Percentiles rank a stretch among this genome's conserved stretches.
These are phyloP conservation scores for Phainopepla nitens DNA, from an alignment of 2,113 vertebrate genomes.

Conservation along the genomic window DNA sequence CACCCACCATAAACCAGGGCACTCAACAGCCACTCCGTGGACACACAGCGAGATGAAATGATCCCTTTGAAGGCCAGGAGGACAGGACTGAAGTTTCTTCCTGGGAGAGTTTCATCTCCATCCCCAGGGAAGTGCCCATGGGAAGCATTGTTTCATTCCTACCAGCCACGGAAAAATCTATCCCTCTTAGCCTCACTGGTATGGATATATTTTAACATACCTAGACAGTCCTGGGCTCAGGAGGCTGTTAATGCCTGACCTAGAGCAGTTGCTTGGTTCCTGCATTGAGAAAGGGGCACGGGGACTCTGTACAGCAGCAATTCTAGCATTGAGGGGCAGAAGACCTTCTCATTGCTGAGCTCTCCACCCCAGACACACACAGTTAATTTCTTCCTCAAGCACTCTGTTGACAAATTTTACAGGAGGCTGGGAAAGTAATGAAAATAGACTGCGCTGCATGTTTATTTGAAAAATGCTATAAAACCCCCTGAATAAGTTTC, in stretches of 20 bases:
- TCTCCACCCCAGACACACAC: background rate
- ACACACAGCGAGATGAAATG: conserved; percentile 25
- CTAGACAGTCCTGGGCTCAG: background rate
- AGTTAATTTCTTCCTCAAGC: conserved; percentile 11
- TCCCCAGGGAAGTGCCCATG: background rate
- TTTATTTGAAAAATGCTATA: conserved; percentile 53
- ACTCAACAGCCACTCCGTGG: fast-evolving
- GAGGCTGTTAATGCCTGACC: background rate
- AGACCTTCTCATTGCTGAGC: background rate
- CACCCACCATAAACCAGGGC: background rate
- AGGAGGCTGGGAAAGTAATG: conserved; percentile 45
- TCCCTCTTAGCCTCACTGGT: background rate
- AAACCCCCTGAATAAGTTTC: conserved; percentile 28
- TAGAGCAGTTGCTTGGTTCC: background rate
- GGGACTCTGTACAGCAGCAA: background rate
- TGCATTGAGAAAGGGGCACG: background rate
- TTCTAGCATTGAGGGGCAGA: background rate
- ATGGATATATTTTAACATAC: background rate
- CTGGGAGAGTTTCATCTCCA: background rate
- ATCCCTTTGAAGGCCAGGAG: background rate
- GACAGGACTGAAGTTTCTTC: background rate
- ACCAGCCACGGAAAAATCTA: fast-evolving
- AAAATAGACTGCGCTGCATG: background rate
- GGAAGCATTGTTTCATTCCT: background rate
- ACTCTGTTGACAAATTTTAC: conserved; percentile 48